Evolutionary conservation across 2,888 invertebrate genomes (phyloP).

Genomic region (Spisula solida): DNA sequence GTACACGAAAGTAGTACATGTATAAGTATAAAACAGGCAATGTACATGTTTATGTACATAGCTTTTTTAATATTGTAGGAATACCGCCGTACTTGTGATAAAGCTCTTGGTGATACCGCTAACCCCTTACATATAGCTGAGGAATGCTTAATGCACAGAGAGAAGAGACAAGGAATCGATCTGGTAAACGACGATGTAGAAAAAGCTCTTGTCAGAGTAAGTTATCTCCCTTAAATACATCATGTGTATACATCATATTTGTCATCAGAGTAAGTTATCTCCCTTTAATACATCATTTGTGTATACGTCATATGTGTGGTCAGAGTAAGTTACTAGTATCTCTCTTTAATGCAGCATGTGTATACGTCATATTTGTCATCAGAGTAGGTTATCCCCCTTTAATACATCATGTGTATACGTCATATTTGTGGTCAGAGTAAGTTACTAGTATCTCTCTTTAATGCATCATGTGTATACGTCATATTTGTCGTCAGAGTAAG

Average conservation of each 20-base stretch:
- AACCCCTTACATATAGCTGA: slow-evolving; percentile 96
- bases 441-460: slow-evolving; percentile 36
- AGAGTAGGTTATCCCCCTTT: slow-evolving; percentile 86
- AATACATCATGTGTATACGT: too few species aligned
- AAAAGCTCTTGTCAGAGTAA: slow-evolving; percentile 91
- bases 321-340: slow-evolving; percentile 88
- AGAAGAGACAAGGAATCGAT: slow-evolving; percentile 95
- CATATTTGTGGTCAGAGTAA: slow-evolving; percentile 89
- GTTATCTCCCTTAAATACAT: slow-evolving; percentile 22
- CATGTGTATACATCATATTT: too few species aligned
- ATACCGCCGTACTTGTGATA: slow-evolving; percentile 89
- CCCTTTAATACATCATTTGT: too few species aligned
- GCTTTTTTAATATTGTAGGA: slow-evolving; percentile 88
- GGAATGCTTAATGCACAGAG: slow-evolving; percentile 97
- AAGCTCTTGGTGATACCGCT: slow-evolving; percentile 93
- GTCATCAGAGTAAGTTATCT: slow-evolving; percentile 89
- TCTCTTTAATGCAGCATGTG: too few species aligned
- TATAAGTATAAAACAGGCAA: too few species aligned
- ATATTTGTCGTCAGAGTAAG: slow-evolving; percentile 91
- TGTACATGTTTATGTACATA: not conserved
- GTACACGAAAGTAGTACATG: not conserved
- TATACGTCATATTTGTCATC: too few species aligned
- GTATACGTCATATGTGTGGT: too few species aligned
- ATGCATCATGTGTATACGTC: too few species aligned
- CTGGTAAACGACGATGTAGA: slow-evolving; percentile 97